These are phyloP conservation scores for Apodemia mormo DNA, from an alignment of 2,888 invertebrate species.

Conservation along the genomic window DNA sequence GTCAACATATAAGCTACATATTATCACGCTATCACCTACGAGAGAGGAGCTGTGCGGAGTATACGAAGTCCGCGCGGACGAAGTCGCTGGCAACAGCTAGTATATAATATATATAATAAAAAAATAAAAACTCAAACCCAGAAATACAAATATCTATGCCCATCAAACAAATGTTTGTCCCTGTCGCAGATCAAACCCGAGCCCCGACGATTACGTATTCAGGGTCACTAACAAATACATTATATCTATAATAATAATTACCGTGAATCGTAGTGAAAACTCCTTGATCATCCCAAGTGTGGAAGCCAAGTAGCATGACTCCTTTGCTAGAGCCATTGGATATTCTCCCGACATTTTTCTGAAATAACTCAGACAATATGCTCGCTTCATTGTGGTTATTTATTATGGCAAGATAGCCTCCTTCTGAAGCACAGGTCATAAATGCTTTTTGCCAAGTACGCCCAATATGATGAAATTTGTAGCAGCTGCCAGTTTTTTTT, in stretches of 20 bases:
- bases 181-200: too few species aligned
- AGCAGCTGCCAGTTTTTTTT: constrained; percentile 40
- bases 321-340: constrained; percentile 19
- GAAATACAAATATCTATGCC: too few species aligned
- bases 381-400: constrained; percentile 39
- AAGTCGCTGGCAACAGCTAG: too few species aligned
- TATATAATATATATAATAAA: too few species aligned
- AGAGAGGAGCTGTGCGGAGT: too few species aligned
- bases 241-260: constrained; percentile 25
- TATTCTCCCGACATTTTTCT: constrained; percentile 16
- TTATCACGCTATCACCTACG: too few species aligned
- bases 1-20: too few species aligned
- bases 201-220: too few species aligned
- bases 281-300: constrained; percentile 40
- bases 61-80: too few species aligned
- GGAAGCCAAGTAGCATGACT: constrained; percentile 41
- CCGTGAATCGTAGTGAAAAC: constrained; percentile 46
- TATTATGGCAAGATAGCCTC: constrained; percentile 41
- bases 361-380: constrained; percentile 36
- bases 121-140: too few species aligned
- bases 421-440: constrained; percentile 40
- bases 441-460: constrained; percentile 38
- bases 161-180: too few species aligned
- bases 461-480: constrained; percentile 40
- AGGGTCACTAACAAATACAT: too few species aligned